phyloP scores from a whole-genome alignment of 1,140 invertebrate species.

The Aphaenogaster rudis region DNA sequence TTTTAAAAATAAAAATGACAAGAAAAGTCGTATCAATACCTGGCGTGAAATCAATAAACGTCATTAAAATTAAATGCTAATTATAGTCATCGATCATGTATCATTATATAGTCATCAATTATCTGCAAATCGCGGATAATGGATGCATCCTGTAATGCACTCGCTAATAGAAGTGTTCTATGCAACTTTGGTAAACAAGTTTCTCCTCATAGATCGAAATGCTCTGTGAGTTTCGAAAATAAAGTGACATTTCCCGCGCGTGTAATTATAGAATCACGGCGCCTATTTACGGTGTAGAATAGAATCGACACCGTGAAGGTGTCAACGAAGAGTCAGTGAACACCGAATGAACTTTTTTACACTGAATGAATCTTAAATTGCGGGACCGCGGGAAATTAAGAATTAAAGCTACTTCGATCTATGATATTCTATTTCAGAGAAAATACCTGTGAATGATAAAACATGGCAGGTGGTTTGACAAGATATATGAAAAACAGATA shows the following conservation, averaged over 20 bases:
- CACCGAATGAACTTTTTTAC: conserved; percentile 30
- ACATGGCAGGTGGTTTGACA: background rate
- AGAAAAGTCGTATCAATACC: background rate
- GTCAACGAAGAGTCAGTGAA: conserved; percentile 30
- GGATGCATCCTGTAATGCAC: background rate
- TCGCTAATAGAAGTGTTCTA: background rate
- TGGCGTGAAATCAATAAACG: background rate
- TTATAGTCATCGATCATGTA: background rate
- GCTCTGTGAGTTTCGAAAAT: conserved; percentile 33
- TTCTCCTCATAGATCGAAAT: background rate
- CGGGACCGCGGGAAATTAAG: background rate
- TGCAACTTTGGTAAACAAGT: conserved; percentile 12
- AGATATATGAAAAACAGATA: background rate
- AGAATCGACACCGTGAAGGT: conserved; percentile 35
- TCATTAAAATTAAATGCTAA: conserved; percentile 1
- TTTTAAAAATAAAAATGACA: background rate
- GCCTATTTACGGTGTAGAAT: conserved; percentile 25
- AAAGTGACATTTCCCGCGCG: conserved; percentile 34
- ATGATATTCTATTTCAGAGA: background rate
- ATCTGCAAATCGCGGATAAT: background rate
- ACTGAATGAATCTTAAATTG: conserved; percentile 25
- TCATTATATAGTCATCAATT: conserved; percentile 15
- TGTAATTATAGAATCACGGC: conserved; percentile 22
- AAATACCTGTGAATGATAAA: background rate
- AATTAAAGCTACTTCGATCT: conserved; percentile 11